phyloP scores from a whole-genome alignment of 2,888 invertebrate species.

The Phaonia tiefii region DNA sequence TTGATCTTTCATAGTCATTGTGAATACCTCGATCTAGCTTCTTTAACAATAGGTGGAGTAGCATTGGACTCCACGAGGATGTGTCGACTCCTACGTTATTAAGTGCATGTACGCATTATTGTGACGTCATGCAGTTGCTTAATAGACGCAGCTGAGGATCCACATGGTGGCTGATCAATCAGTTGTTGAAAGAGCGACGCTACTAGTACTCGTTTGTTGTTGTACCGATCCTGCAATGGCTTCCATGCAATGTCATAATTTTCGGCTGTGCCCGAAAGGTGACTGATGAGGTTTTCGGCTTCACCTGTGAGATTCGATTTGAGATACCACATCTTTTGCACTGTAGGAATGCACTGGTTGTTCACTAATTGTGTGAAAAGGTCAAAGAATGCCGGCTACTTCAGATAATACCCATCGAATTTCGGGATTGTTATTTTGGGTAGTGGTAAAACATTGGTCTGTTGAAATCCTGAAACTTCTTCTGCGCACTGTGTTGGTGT shows the following conservation, averaged over 20 bases:
- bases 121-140: constrained; percentile 18
- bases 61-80: constrained; percentile 27
- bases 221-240: constrained; percentile 21
- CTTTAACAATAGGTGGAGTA: constrained; percentile 16
- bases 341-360: background rate
- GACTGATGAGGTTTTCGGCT: background rate
- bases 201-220: constrained; percentile 37
- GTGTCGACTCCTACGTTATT: constrained; percentile 23
- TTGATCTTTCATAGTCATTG: constrained; percentile 16
- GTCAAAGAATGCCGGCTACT: constrained; percentile 16
- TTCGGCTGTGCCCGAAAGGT: constrained; percentile 8
- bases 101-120: constrained; percentile 12
- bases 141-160: background rate
- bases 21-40: constrained; percentile 17
- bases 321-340: constrained; percentile 26
- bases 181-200: background rate
- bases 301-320: constrained; percentile 15
- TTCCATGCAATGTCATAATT: constrained; percentile 33
- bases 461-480: too few species aligned
- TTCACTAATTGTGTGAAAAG: constrained; percentile 5
- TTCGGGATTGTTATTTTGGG: constrained; percentile 16
- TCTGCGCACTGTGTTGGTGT: too few species aligned
- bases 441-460: background rate
- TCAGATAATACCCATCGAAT: constrained; percentile 23
- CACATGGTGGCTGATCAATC: background rate